phyloP scores from a whole-genome alignment of 2,113 vertebrate genomes.

The Campylomormyrus tamandua region DNA sequence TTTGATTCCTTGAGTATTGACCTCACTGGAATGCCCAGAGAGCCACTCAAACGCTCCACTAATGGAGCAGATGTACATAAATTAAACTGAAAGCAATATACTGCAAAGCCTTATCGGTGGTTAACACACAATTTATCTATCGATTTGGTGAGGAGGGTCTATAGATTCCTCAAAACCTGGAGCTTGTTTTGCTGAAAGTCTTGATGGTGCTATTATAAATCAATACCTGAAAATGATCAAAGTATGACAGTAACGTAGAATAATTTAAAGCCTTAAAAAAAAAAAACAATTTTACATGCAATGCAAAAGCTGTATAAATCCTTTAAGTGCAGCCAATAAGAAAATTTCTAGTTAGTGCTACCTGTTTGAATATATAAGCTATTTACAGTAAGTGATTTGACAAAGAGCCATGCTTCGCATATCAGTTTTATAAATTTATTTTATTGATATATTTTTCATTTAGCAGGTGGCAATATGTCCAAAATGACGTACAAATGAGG shows the following conservation, averaged over 20 bases:
- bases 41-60: background rate
- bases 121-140: constrained; percentile 7
- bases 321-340: background rate
- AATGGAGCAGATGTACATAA: constrained; percentile 3
- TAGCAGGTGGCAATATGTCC: background rate
- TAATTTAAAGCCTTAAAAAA: background rate
- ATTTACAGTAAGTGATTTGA: background rate
- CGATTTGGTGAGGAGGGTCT: background rate
- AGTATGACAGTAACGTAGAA: background rate
- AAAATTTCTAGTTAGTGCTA: background rate
- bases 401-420: background rate
- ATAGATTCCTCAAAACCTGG: background rate
- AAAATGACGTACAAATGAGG: background rate
- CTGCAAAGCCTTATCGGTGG: background rate
- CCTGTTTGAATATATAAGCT: background rate
- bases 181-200: background rate
- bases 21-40: background rate
- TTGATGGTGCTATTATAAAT: background rate
- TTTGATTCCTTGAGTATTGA: constrained; percentile 2
- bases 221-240: background rate
- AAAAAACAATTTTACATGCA: background rate
- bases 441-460: background rate
- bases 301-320: background rate
- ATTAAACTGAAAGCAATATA: constrained; percentile 7
- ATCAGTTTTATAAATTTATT: background rate